Conservation (phyloP, 2,888 invertebrate genomes). For the Hermaeophaga mercurialis region DNA sequence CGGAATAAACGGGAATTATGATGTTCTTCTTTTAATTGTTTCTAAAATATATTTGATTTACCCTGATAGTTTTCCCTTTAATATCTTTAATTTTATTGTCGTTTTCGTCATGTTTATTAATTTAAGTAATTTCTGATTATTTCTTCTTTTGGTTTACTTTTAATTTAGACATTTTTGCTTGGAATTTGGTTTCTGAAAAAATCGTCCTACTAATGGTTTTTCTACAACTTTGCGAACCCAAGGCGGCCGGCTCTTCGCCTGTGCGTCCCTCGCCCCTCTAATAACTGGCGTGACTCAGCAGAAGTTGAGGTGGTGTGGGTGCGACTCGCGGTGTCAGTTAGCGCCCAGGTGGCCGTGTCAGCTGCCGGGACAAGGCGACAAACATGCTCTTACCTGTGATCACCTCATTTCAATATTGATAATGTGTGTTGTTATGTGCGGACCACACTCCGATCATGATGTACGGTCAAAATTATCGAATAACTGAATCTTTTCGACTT, state of each 20-base stretch:
- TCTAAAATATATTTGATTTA: no score
- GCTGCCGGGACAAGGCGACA: slow-evolving; percentile 54
- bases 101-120: no score
- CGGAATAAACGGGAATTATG: no score
- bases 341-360: slow-evolving; percentile 57
- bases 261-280: slow-evolving; percentile 31
- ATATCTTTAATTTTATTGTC: no score
- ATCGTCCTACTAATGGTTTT: background rate
- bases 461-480: slow-evolving; percentile 23
- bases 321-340: slow-evolving; percentile 39
- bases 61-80: no score
- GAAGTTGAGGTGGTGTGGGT: slow-evolving; percentile 36
- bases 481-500: slow-evolving; percentile 16
- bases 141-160: no score
- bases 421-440: slow-evolving; percentile 49
- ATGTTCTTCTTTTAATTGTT: no score
- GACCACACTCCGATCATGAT: slow-evolving; percentile 47
- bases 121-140: no score
- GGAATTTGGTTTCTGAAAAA: no score
- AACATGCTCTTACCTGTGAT: slow-evolving; percentile 49
- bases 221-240: background rate
- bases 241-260: background rate
- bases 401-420: slow-evolving; percentile 55
- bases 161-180: no score
- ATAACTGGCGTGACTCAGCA: slow-evolving; percentile 53